These are phyloP conservation scores for Bostrychus sinensis DNA, from an alignment of 2,113 vertebrate species.

Conservation along the genomic window DNA sequence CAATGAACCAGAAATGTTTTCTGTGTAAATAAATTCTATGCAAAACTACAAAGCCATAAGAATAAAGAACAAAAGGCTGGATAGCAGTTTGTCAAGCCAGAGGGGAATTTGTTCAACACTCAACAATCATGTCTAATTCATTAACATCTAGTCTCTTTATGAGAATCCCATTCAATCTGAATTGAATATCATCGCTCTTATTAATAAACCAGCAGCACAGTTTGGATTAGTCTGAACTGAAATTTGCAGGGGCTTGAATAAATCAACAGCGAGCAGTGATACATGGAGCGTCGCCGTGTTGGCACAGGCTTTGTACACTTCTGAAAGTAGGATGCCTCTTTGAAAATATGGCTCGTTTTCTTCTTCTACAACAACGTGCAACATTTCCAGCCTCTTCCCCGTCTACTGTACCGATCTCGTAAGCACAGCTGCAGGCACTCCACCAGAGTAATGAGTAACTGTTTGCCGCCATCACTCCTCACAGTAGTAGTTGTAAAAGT, in stretches of 20 bases:
- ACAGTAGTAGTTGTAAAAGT: conserved; percentile 31
- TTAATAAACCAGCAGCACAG: conserved; percentile 40
- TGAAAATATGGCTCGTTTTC: neutral
- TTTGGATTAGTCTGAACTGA: conserved; percentile 14
- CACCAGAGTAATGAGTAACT: conserved; percentile 22
- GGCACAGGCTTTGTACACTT: neutral
- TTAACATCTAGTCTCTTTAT: conserved; percentile 34
- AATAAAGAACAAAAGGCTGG: conserved; percentile 35
- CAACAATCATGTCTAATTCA: conserved; percentile 42
- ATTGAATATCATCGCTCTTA: conserved; percentile 25
- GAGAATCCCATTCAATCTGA: conserved; percentile 36
- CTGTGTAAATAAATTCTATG: neutral
- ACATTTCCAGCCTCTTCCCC: neutral
- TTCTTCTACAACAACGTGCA: neutral
- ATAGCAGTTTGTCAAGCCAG: conserved; percentile 28
- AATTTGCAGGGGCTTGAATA: conserved; percentile 14
- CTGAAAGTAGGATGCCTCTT: neutral
- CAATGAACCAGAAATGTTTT: too few relatives aligned
- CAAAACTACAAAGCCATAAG: conserved; percentile 1
- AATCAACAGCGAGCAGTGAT: conserved; percentile 13
- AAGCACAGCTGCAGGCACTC: conserved; percentile 34
- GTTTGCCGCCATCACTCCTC: conserved; percentile 35
- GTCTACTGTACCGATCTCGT: conserved; percentile 32
- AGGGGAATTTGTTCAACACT: conserved; percentile 39
- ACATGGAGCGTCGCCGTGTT: neutral